These are phyloP conservation scores for Acanthornis magna DNA, from an alignment of 2,797 vertebrate species.

Conservation along the genomic window DNA sequence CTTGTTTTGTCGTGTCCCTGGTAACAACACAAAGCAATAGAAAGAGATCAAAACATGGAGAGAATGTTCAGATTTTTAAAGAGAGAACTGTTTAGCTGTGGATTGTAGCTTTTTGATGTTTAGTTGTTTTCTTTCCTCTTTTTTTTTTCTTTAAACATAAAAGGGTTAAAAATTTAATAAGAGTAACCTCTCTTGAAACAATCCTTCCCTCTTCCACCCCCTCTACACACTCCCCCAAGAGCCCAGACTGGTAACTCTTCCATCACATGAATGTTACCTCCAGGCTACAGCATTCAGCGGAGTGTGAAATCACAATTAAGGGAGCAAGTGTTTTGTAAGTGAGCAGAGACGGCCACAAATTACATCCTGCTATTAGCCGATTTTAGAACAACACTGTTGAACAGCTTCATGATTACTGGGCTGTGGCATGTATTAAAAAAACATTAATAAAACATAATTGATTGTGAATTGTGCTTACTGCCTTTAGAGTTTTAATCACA, in stretches of 20 bases:
- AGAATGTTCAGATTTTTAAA: not conserved
- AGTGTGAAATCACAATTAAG: constrained; percentile 81
- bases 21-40: not conserved
- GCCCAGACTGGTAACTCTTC: constrained; percentile 46
- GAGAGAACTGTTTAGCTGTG: not conserved
- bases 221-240: not conserved
- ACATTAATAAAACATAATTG: constrained; percentile 75
- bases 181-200: not conserved
- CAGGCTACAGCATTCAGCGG: constrained; percentile 62
- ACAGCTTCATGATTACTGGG: constrained; percentile 65
- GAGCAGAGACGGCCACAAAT: constrained; percentile 73
- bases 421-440: constrained; percentile 66
- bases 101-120: not conserved
- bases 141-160: not conserved
- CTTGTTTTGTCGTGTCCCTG: not conserved
- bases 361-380: constrained; percentile 73
- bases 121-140: not conserved
- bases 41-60: not conserved
- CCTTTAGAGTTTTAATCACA: constrained; percentile 53
- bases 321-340: constrained; percentile 76
- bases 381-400: constrained; percentile 61
- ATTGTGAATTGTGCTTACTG: constrained; percentile 63
- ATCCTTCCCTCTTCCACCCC: not conserved
- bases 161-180: constrained; percentile 21
- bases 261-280: constrained; percentile 52